A percentile compares a stretch with the other conserved stretches of the same genome.
These are phyloP conservation scores for Pseudeuparius sepicola DNA, from an alignment of 2,888 invertebrate species.

Conservation along the genomic window DNA sequence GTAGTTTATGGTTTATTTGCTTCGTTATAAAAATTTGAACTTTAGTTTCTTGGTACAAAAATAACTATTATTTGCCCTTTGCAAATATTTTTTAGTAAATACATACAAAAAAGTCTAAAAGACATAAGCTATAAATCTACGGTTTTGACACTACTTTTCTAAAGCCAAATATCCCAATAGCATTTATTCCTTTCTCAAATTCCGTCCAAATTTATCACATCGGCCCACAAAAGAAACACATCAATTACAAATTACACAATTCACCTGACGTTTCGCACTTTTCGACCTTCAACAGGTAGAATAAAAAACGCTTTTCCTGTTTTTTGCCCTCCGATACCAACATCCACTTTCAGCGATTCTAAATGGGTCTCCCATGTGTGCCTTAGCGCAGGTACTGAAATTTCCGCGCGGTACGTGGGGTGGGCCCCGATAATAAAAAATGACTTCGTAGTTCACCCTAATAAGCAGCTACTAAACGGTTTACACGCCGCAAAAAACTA, in stretches of 20 bases:
- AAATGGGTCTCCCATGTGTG: neutral
- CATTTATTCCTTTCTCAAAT: too few species aligned
- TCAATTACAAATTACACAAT: constrained; percentile 16
- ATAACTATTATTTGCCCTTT: too few species aligned
- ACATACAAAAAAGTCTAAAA: too few species aligned
- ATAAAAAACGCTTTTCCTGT: too few species aligned
- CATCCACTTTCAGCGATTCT: constrained; percentile 5
- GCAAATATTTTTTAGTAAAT: too few species aligned
- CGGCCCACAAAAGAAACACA: constrained; percentile 9
- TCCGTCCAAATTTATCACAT: neutral
- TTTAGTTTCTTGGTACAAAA: too few species aligned
- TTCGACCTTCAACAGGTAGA: constrained; percentile 15
- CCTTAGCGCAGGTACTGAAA: constrained; percentile 5
- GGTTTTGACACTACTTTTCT: too few species aligned
- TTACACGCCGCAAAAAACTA: constrained; percentile 17
- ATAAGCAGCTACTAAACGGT: constrained; percentile 18
- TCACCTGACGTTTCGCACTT: constrained; percentile 16
- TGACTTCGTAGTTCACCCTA: constrained; percentile 15
- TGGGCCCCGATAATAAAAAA: constrained; percentile 13
- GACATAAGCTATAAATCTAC: too few species aligned
- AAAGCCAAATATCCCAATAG: too few species aligned
- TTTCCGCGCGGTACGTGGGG: constrained; percentile 11
- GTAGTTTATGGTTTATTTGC: too few species aligned
- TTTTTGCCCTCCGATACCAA: constrained; percentile 7
- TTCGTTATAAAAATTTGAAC: too few species aligned